Evolutionary conservation across 92 coral and sea anemone genomes (phyloP).

Genomic region (Parazoanthus darwini): DNA sequence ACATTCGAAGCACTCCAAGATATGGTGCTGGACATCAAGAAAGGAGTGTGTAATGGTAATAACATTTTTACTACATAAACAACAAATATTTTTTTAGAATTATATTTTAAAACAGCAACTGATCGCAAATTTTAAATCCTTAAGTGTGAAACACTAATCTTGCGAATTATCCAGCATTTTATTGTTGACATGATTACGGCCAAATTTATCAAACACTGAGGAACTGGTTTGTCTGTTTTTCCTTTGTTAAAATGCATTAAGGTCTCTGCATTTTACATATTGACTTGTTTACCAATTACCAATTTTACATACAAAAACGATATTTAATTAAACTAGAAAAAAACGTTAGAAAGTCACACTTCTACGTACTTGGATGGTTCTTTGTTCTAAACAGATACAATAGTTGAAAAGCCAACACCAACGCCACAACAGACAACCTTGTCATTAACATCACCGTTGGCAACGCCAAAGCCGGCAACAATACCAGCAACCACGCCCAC

Average conservation of each 20-base stretch:
- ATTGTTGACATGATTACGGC: neutral
- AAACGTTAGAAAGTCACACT: neutral
- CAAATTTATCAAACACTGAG: neutral
- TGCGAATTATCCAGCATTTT: too few species aligned
- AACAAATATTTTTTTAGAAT: too few species aligned
- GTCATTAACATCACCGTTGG: neutral
- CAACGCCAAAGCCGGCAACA: neutral
- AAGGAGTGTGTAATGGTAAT: slow-evolving; percentile 30
- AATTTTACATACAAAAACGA: neutral
- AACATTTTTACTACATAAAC: neutral
- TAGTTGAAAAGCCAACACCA: neutral
- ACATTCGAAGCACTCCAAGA: slow-evolving; percentile 16
- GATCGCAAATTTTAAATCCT: too few species aligned
- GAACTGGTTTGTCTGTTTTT: neutral
- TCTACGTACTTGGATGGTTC: neutral
- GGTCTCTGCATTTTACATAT: neutral
- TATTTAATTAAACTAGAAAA: neutral
- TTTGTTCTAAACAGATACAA: slow-evolving; percentile 9
- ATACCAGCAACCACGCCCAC: neutral
- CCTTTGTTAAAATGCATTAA: neutral
- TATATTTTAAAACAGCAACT: too few species aligned
- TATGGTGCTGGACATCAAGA: slow-evolving; percentile 18
- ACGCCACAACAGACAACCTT: neutral
- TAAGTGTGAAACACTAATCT: neutral
- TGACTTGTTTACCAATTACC: too few species aligned